These are phyloP conservation scores for Tachyglossus aculeatus DNA, from an alignment of 2,797 vertebrate genomes.

Conservation along the genomic window DNA sequence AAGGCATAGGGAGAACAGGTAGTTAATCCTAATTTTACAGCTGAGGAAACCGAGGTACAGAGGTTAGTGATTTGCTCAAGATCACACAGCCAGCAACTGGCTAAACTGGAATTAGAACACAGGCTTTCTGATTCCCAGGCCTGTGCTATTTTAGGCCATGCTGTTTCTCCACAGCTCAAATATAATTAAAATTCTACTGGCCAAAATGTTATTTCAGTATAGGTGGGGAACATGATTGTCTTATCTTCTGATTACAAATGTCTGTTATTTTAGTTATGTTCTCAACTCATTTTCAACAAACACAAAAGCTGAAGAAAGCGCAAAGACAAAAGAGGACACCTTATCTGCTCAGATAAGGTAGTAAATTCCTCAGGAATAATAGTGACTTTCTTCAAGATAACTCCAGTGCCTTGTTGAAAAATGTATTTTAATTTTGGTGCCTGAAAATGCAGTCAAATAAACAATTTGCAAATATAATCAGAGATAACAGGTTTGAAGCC, in stretches of 20 bases:
- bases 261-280: not conserved
- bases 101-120: too few relatives aligned
- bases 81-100: too few relatives aligned
- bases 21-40: too few relatives aligned
- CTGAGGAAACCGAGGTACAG: too few relatives aligned
- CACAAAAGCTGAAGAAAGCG: slow-evolving; percentile 9
- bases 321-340: not conserved
- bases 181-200: not conserved
- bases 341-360: not conserved
- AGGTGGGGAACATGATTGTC: not conserved
- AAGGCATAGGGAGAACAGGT: too few relatives aligned
- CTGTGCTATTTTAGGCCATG: too few relatives aligned
- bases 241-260: slow-evolving; percentile 20
- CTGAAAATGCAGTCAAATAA: slow-evolving; percentile 16
- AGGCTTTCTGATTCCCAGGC: too few relatives aligned
- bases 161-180: not conserved
- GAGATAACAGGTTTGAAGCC: slow-evolving; percentile 9
- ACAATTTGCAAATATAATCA: slow-evolving; percentile 34
- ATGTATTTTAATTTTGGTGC: slow-evolving; percentile 4
- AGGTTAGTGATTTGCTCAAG: too few relatives aligned
- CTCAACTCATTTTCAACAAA: not conserved
- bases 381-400: not conserved
- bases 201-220: not conserved
- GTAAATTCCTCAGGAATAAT: not conserved
- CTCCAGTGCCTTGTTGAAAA: slow-evolving; percentile 4